Evolutionary conservation across 2,113 vertebrate genomes (phyloP).

Genomic region (Centropus bengalensis): DNA sequence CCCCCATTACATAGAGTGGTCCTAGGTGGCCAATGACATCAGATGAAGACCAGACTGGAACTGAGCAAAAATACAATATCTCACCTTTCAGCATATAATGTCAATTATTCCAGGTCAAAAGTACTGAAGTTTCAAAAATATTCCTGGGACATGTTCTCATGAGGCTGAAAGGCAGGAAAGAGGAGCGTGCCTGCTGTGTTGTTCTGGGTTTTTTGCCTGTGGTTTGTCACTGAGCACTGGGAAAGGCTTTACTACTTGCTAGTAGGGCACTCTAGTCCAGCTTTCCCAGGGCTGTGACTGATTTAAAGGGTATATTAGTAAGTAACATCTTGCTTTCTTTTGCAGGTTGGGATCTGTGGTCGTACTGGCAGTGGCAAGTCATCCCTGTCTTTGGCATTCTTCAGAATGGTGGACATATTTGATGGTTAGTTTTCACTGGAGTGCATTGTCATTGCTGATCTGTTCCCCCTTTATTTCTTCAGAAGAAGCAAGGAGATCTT

Average conservation of each 20-base stretch:
- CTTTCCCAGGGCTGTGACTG: not conserved
- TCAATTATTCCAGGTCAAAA: not conserved
- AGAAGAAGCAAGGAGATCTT: not conserved
- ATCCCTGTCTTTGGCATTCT: constrained; percentile 94
- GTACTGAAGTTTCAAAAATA: not conserved
- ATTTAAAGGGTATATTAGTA: not conserved
- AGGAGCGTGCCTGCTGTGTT: not conserved
- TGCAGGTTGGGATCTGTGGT: constrained; percentile 95
- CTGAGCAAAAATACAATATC: not conserved
- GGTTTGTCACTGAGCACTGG: not conserved
- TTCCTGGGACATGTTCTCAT: not conserved
- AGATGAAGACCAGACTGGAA: not conserved
- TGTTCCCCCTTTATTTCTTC: not conserved
- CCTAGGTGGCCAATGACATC: not conserved
- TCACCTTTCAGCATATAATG: not conserved
- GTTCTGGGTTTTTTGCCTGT: not conserved
- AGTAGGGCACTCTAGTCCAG: not conserved
- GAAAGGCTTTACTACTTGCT: not conserved
- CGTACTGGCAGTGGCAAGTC: constrained; percentile 98
- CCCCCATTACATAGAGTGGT: not conserved
- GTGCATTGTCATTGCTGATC: not conserved
- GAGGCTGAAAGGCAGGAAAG: not conserved
- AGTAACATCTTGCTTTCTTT: not conserved
- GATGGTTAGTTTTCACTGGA: constrained; percentile 83
- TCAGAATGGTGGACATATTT: constrained; percentile 99